Evolutionary conservation across 2,888 invertebrate genomes (phyloP).

Genomic region (Globia sparganii): DNA sequence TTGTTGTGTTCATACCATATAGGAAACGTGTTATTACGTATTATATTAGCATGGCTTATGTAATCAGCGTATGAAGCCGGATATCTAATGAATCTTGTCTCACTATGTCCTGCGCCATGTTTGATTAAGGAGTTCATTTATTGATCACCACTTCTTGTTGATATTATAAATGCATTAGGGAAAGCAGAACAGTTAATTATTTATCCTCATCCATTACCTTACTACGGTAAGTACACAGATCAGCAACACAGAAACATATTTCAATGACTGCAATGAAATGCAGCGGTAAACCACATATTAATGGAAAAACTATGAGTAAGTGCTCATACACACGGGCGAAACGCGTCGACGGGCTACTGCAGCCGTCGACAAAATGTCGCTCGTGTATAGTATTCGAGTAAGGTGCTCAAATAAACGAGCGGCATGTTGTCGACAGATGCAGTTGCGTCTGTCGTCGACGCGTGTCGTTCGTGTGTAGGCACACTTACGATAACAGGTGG

Average conservation of each 20-base stretch:
- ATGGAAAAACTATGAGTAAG: constrained; percentile 15
- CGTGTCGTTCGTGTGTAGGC: too few species aligned
- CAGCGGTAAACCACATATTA: not conserved
- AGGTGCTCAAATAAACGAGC: too few species aligned
- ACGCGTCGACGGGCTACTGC: too few species aligned
- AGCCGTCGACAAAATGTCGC: too few species aligned
- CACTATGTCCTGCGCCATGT: constrained; percentile 13
- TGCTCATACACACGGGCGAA: too few species aligned
- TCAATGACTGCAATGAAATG: constrained; percentile 12
- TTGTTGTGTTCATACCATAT: constrained; percentile 32
- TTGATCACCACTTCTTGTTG: not conserved
- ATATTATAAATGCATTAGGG: not conserved
- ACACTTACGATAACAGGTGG: not conserved
- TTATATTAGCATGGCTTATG: constrained; percentile 63
- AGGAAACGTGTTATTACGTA: constrained; percentile 49
- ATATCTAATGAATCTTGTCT: constrained; percentile 37
- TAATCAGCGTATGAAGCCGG: constrained; percentile 57
- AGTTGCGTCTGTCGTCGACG: too few species aligned
- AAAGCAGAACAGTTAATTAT: not conserved
- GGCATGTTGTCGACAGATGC: too few species aligned
- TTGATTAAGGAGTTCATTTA: constrained; percentile 22
- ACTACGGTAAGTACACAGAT: not conserved
- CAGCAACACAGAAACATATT: not conserved
- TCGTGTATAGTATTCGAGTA: too few species aligned
- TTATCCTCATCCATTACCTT: not conserved